These are phyloP conservation scores for Agrotis ipsilon DNA, from an alignment of 2,888 invertebrate species.

Conservation along the genomic window DNA sequence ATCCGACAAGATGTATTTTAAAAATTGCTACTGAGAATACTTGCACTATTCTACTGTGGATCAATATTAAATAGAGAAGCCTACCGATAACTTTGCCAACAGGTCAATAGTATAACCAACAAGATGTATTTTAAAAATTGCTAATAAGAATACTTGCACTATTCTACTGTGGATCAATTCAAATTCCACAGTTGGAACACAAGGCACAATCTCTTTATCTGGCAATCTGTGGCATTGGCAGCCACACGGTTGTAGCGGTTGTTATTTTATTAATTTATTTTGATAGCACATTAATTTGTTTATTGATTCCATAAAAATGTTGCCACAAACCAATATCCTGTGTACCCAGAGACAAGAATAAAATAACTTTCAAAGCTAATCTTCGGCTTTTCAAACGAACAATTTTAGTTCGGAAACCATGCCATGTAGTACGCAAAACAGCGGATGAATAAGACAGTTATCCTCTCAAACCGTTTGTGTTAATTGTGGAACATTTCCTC, in stretches of 20 bases:
- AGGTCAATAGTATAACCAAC: background rate
- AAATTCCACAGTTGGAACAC: background rate
- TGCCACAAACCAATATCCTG: background rate
- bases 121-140: background rate
- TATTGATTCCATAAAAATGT: no score
- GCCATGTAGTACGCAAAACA: conserved; percentile 32
- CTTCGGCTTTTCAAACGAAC: background rate
- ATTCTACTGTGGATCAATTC: background rate
- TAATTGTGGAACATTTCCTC: conserved; percentile 67
- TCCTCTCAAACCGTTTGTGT: conserved; percentile 48
- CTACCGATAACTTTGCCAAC: background rate
- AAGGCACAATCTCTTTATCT: no score
- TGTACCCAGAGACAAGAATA: background rate
- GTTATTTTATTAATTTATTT: no score
- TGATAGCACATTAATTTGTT: no score
- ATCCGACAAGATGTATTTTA: background rate
- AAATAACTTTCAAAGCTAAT: conserved; percentile 13
- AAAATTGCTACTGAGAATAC: background rate
- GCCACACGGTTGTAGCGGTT: no score
- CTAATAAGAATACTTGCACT: background rate
- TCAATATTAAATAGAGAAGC: background rate
- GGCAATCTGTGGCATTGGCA: no score
- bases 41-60: background rate
- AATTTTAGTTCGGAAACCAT: conserved; percentile 23
- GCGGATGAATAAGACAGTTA: conserved; percentile 55